Base-by-base conservation (phyloP, 2,888 invertebrate species). In the Perizoma flavofasciatum region DNA sequence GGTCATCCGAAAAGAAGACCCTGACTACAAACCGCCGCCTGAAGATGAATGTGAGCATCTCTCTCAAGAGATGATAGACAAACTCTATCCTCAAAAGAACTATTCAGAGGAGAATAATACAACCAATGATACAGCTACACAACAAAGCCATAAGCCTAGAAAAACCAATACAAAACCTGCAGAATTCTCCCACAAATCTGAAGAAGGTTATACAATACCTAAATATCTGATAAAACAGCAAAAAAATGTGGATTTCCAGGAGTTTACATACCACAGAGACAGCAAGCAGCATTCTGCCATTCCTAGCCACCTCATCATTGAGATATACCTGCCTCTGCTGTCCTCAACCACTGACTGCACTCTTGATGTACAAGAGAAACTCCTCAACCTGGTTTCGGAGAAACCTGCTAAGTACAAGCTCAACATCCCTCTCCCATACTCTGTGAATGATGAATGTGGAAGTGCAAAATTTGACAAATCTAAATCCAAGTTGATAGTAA, bases 391-490 rank as follows among this genome's bases (percentile, higher is more conserved):
- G 59, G 89, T 93, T 49, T 96, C 97, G 75, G 96, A 96, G 75
- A 95, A 94, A 70, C 96, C 96, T 65, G 96, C 97, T 5, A 96
- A 95, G 83, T 98, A 98, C 88, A 95, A 95, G 82, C 92, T 98
- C 34, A 94, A 96, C 68, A 79, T 98, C 49, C 93, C 94, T 66
- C 90, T 98, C 55, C 97, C 98, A 9, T 98, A 97, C 85, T 81
- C 89, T 43, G 97, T 98, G 0, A 93, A 96, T 81, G 96, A 97
- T 78, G 95, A 96, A 70, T 89, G 93, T 72, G 98, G 98, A 0
- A 94, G 92, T 78, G 98, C 98, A 0, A 97, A 96, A 80, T 98
- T 98, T 90, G 97, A 98, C 82, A 94, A 95, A 72, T 94, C 94
- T 56, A 94, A 93, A 65, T 95, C 95, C 69, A 94, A 94, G 69